Conservation (phyloP, 2,888 invertebrate genomes). For the Rhaphigaster nebulosa region DNA sequence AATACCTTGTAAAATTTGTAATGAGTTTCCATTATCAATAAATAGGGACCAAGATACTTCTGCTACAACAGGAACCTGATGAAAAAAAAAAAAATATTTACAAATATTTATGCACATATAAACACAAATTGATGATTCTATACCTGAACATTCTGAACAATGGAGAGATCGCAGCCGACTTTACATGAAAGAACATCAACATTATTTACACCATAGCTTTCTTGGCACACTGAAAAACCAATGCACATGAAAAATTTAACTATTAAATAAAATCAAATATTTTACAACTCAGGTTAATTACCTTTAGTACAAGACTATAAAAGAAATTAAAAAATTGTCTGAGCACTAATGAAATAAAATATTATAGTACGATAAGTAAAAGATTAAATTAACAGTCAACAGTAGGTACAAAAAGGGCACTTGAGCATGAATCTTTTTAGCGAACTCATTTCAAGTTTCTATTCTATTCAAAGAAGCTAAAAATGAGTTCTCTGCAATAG, state of each 20-base stretch:
- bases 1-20: slow-evolving; percentile 62
- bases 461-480: too few relatives aligned
- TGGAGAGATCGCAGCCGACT: slow-evolving; percentile 61
- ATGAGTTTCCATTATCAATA: slow-evolving; percentile 62
- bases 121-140: neutral
- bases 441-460: too few relatives aligned
- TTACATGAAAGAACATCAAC: slow-evolving; percentile 60
- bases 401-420: too few relatives aligned
- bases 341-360: too few relatives aligned
- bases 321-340: too few relatives aligned
- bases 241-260: neutral
- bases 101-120: neutral
- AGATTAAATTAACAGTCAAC: too few relatives aligned
- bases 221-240: slow-evolving; percentile 61
- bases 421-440: too few relatives aligned
- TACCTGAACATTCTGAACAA: slow-evolving; percentile 54
- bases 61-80: slow-evolving; percentile 60
- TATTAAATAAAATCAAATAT: neutral
- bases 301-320: too few relatives aligned
- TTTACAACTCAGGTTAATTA: neutral
- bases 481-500: too few relatives aligned
- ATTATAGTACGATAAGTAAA: too few relatives aligned
- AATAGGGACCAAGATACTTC: slow-evolving; percentile 63
- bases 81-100: neutral
- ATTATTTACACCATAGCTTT: slow-evolving; percentile 58